Evolutionary conservation across 2,888 invertebrate genomes (phyloP), one percentile per base, ranked within the genome.

Genomic region (Agrotis exclamationis): DNA sequence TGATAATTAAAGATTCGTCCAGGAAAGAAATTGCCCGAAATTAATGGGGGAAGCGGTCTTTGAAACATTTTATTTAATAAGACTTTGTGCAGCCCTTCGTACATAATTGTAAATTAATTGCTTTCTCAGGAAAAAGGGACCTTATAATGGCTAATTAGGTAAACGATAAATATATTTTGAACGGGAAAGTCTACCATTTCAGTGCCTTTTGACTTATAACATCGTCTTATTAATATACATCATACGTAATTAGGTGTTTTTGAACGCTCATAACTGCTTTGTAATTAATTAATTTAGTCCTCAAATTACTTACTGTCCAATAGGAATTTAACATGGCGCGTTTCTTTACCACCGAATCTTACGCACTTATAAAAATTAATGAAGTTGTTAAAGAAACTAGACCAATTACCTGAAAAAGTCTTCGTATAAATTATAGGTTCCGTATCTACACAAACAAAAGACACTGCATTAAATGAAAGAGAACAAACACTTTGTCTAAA

Each of bases 81-180:
- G 90, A 88, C 92, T 90, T 87, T 90, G 90, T 92, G 89, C 87
- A 93, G 93, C 92, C 91, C 92, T 93, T 91, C 89, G 92, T 93
- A 93, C 91, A 92, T 95, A 95, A 95, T 95, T 95, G 94, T 93
- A 89, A 94, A 95, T 94, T 94, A 94, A 95, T 94, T 93, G 92
- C 90, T 87, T 89, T 90, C 88, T 89, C 85, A 89, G 85, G 89
- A 90, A 91, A 91, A 90, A 92, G 92, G 91, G 89, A 91, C 91
- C 88, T 90, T 81, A 81, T 92, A 92, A 92, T 91, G 88, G 91
- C 88, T 91, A 91, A 94, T 94, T 94, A 91, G 88, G 88, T 88
- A 88, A 91, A 89, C 92, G 90, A 93, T 93, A 93, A 93, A 93
- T 93, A 93, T 89, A 91, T 92, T 91, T 92, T 87, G 87, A 88